phyloP scores from a whole-genome alignment of 2,113 vertebrate genomes.

The Anseranas semipalmata region DNA sequence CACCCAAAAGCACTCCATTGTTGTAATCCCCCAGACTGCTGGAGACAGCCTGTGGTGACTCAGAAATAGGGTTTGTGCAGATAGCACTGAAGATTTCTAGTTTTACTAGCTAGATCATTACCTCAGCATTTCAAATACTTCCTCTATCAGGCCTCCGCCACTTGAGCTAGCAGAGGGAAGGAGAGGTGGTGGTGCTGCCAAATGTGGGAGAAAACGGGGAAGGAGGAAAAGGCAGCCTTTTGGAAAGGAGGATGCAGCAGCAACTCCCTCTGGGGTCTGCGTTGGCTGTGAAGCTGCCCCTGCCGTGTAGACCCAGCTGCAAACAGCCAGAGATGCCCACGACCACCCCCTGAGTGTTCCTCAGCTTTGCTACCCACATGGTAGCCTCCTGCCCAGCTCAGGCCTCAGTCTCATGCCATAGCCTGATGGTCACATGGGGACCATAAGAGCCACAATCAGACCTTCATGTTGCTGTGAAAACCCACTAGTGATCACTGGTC shows the following conservation, averaged over 20 bases:
- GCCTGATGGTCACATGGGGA: rapidly evolving
- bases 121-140: background rate
- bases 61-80: background rate
- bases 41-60: background rate
- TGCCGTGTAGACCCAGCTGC: background rate
- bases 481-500: background rate
- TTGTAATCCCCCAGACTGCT: background rate
- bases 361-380: rapidly evolving
- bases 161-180: background rate
- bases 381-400: background rate
- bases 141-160: background rate
- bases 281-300: background rate
- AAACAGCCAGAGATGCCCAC: background rate
- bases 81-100: background rate
- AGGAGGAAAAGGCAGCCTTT: background rate
- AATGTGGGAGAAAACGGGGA: background rate
- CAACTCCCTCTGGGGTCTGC: background rate
- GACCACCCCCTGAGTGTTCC: background rate
- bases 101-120: background rate
- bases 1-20: background rate
- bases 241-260: background rate
- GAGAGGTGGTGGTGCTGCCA: background rate
- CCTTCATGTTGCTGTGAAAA: background rate
- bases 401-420: background rate
- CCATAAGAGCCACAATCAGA: background rate